Base-by-base conservation (phyloP, 1,140 invertebrate species). In the Brachionus rubens region DNA sequence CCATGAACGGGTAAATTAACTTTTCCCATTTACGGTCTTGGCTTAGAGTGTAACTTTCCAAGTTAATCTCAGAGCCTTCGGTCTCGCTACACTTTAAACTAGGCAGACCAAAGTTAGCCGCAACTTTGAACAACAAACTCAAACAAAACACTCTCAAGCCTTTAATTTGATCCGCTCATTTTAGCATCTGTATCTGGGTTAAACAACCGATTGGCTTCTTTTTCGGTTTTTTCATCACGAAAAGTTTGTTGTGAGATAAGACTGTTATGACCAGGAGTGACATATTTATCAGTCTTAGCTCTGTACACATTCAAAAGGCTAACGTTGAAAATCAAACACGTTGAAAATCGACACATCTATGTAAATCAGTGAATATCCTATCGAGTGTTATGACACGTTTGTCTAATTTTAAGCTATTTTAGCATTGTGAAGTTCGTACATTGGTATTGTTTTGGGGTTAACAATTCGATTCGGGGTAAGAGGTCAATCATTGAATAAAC, bases 261-360 rank as follows among this genome's bases (percentile, higher is more conserved):
- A 59, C 36, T 36, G 0, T 16, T 59, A 59, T 36, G 4, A 5
- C 9, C 33, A 9, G 33, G 9, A 5, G 33, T 36, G 33, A 5
- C 36, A n/a, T 33, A 59, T 33, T 9, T 12, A 10, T 59, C 54
- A 33, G 54, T 65, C 43, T 26, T 65, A 43, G 16, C 12, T 14
- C 40, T 65, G 19, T 65, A 65, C 1, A 41, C 68, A 50, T 72
- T 50, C 12, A 72, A 21, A 12, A 72, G 30, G 10, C 30, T 36
- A 21, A 72, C 7, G 41, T 72, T n/a, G n/a, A 72, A 40, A 50
- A 72, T 16, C 46, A 48, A 48, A 72, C 68, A n/a, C 68, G 26
- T 21, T 72, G 68, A 54, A 41, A 72, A 14, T 72, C 46, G 14
- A 30, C 9, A 19, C 50, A 50, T 72, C 50, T 19, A 36, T 50